Base-by-base conservation (phyloP, 2,888 invertebrate genomes). In the Nezara viridula region DNA sequence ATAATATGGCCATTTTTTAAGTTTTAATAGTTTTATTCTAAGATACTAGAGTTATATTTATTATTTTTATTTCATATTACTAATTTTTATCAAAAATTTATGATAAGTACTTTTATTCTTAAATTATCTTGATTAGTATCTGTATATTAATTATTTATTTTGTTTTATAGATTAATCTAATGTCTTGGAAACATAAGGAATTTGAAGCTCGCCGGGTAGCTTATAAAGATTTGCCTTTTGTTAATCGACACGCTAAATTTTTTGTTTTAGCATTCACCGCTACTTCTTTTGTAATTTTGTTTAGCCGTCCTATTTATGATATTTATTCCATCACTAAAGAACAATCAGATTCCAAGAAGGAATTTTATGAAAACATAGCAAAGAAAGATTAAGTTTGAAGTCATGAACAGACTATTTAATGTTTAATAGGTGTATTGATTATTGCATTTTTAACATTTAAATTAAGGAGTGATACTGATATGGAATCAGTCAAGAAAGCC, bases 401-500 rank as follows among this genome's bases (percentile, higher is more conserved):
- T 21, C 3, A 50, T 73, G 5, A 73, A 66, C 24, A 6, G 19
- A 40, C 5, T 86, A 52, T 47, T 52, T 49, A 24, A 50, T 16
- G 19, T 37, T 27, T n/a, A 50, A 86, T n/a, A 27, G 32, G 4
- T 87, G 40, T 87, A 21, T 47, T 14, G 16, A 24, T 85, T 60
- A 14, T 24, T 40, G 24, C 10, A 24, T 81, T 44, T 19, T 81
- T 24, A 3, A 24, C 37, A 21, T 81, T 81, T 81, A 19, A 10
- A 4, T 16, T 44, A 85, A 5, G 6, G 27, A 24, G 40, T 27
- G 6, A 10, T 47, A 49, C 0, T 19, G 47, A 40, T 27, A 90
- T 90, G 90, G 90, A 90, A 73, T 87, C 90, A 12, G 90, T 90
- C 60, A 90, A 90, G 60, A 90, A 89, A 90, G 90, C 90, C 19